Evolutionary conservation across 2,113 vertebrate genomes (phyloP).

Genomic region (Pomatostomus ruficeps): DNA sequence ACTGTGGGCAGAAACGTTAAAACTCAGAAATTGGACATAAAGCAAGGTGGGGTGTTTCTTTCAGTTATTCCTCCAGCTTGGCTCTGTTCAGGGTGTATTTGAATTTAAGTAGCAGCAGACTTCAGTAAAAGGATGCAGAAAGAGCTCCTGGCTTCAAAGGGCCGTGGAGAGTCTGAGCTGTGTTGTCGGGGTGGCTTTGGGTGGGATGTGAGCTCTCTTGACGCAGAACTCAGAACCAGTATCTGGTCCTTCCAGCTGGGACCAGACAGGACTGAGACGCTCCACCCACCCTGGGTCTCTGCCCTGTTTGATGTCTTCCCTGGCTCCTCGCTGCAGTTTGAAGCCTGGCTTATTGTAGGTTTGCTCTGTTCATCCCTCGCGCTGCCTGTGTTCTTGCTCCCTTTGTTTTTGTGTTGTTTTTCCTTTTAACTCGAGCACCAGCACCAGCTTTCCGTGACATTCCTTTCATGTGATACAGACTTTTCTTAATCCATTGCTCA

Average conservation of each 20-base stretch:
- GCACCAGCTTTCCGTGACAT: not conserved
- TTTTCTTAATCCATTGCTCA: not conserved
- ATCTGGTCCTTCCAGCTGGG: conserved; percentile 53
- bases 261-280: not conserved
- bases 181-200: conserved; percentile 1
- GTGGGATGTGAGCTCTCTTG: not conserved
- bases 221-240: not conserved
- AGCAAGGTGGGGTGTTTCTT: not conserved
- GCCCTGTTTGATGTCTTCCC: conserved; percentile 31
- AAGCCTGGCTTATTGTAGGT: not conserved
- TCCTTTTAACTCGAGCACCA: not conserved
- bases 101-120: not conserved
- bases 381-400: not conserved
- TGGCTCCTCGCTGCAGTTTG: not conserved
- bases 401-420: not conserved
- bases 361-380: not conserved
- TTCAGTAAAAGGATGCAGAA: not conserved
- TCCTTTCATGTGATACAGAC: not conserved
- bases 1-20: not conserved
- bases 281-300: not conserved
- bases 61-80: not conserved
- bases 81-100: not conserved
- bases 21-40: not conserved
- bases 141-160: not conserved
- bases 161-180: not conserved